Evolutionary conservation across 2,888 invertebrate genomes (phyloP).

Genomic region (Hypsopygia costalis): DNA sequence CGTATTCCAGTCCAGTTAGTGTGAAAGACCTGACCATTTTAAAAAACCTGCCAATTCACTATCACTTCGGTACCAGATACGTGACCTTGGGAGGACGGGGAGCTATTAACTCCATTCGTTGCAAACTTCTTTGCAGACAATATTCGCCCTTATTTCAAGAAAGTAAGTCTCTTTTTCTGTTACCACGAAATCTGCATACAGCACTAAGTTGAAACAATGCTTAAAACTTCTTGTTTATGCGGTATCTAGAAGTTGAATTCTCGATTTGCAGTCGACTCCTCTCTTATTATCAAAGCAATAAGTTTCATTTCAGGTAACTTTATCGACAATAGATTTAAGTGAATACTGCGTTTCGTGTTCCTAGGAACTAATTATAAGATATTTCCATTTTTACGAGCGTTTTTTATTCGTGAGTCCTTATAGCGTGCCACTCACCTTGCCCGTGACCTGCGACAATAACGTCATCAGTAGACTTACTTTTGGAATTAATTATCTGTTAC

Average conservation of each 20-base stretch:
- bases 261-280: too few species aligned
- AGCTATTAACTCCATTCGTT: background rate
- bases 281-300: background rate
- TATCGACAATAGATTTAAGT: background rate
- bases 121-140: background rate
- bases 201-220: background rate
- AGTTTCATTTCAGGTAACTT: background rate
- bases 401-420: conserved; percentile 10
- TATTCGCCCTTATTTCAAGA: background rate
- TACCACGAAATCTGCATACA: background rate
- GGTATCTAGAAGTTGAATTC: background rate
- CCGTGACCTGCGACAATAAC: conserved; percentile 36
- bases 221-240: background rate
- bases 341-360: background rate
- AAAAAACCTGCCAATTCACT: conserved; percentile 3
- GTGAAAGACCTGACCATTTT: background rate
- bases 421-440: conserved; percentile 24
- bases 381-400: conserved; percentile 2
- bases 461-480: too few species aligned
- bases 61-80: background rate
- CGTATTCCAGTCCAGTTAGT: background rate
- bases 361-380: conserved; percentile 1
- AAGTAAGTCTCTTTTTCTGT: background rate
- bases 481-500: too few species aligned
- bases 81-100: background rate